Base-by-base conservation (phyloP, 2,888 invertebrate species). In the Rhagonycha fulva region DNA sequence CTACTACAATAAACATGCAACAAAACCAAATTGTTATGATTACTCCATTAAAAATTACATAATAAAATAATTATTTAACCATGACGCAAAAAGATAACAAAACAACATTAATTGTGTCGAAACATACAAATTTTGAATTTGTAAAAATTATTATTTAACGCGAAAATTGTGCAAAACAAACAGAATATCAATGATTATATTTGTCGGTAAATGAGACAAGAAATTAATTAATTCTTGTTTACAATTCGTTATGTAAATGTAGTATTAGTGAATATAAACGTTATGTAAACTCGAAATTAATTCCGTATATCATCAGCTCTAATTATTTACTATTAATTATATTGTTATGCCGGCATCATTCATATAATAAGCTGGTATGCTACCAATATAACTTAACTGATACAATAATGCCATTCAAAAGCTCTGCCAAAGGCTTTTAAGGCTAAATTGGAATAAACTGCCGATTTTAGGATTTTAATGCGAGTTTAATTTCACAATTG, bases 321-420 rank as follows among this genome's bases (percentile, higher is more conserved):
- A 66, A 66, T 66, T 66, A 66, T 66, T 66, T 66, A 66, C 63
- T 66, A 66, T 66, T 66, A 66, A 66, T 66, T 66, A 66, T 66
- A 66, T 66, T 66, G 24, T 66, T 66, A 26, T 66, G 26, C 63
- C 26, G 63, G 26, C 63, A 66, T 66, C 63, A 66, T 66, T 66
- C 26, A 26, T 66, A 26, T 66, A 66, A 66, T 66, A 26, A 23
- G 26, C 63, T 66, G 24, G 47, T 47, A 47, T 47, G 47, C 47
- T 47, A 47, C 47, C 47, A 47, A 47, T 47, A 47, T 47, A 23
- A 66, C 63, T 66, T 66, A 66, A 66, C 63, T 66, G 63, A 23
- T 66, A 66, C 63, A 23, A 23, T 66, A 66, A 66, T 66, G 63
- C 63, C 26, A 23, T 66, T 66, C 24, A 24, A 24, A 63, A 24